Percentiles rank a stretch among this genome's conserved stretches.
Evolutionary conservation across 2,113 vertebrate species (phyloP).

Genomic region (Siphamia tubifer): DNA sequence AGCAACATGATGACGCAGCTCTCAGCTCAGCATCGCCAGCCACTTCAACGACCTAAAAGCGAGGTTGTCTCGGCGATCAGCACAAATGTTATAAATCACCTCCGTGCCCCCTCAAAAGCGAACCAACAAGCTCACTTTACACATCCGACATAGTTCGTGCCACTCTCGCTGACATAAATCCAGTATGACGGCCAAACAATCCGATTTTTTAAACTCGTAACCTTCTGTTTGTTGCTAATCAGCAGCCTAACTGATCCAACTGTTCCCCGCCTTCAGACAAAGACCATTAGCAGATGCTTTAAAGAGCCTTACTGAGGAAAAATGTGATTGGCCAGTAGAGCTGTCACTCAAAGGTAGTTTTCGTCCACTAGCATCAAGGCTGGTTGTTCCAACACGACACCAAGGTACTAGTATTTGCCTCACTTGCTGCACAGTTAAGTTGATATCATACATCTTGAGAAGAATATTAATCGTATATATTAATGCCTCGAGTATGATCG

Average conservation of each 20-base stretch:
- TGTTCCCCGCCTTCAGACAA: slow-evolving; percentile 69
- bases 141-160: slow-evolving; percentile 23
- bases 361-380: slow-evolving; percentile 61
- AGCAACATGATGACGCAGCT: slow-evolving; percentile 82
- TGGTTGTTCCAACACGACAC: slow-evolving; percentile 72
- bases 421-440: slow-evolving; percentile 48
- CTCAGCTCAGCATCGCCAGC: slow-evolving; percentile 77
- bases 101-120: slow-evolving; percentile 24
- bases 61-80: slow-evolving; percentile 49
- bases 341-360: slow-evolving; percentile 56
- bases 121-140: slow-evolving; percentile 5
- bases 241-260: slow-evolving; percentile 70
- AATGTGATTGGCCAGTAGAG: slow-evolving; percentile 61
- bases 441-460: slow-evolving; percentile 1
- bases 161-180: slow-evolving; percentile 19
- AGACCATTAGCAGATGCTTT: slow-evolving; percentile 75
- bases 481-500: too few relatives aligned
- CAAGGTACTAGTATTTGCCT: slow-evolving; percentile 49
- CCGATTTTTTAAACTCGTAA: slow-evolving; percentile 80
- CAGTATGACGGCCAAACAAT: slow-evolving; percentile 56
- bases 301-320: slow-evolving; percentile 50
- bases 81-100: slow-evolving; percentile 38
- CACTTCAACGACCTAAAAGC: slow-evolving; percentile 71
- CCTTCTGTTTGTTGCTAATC: slow-evolving; percentile 82
- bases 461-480: not conserved